Conservation (phyloP, 2,113 vertebrate genomes). For the Craseonycteris thonglongyai region DNA sequence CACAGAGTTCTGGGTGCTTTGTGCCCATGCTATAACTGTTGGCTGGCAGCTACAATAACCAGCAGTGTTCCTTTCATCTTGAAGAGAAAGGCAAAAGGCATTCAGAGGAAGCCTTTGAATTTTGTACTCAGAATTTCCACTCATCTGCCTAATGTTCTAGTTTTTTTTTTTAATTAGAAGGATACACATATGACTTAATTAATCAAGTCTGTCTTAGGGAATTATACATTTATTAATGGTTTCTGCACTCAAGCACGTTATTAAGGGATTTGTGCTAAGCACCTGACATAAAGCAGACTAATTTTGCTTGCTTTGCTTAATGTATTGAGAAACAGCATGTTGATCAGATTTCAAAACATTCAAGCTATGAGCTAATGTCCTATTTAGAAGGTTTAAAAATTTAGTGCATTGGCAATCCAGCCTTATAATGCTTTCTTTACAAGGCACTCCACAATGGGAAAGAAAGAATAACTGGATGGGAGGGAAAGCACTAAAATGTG, state of each 20-base stretch:
- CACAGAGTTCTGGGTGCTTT: conserved; percentile 74
- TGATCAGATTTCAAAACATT: conserved; percentile 83
- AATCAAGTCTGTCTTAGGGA: conserved; percentile 83
- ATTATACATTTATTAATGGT: conserved; percentile 86
- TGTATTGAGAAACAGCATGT: conserved; percentile 80
- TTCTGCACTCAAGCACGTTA: conserved; percentile 82
- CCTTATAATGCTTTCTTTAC: conserved; percentile 37
- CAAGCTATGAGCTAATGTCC: conserved; percentile 78
- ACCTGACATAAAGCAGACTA: conserved; percentile 82
- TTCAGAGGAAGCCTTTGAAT: conserved; percentile 75
- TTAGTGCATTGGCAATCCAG: conserved; percentile 53
- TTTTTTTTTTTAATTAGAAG: conserved; percentile 86
- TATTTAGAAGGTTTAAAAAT: conserved; percentile 77
- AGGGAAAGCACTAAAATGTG: background rate
- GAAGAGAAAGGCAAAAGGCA: conserved; percentile 80
- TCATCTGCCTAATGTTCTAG: conserved; percentile 85
- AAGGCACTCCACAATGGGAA: conserved; percentile 22
- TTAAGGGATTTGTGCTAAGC: conserved; percentile 84
- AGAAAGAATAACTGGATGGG: conserved; percentile 27
- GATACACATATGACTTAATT: conserved; percentile 87
- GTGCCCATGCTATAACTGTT: conserved; percentile 69
- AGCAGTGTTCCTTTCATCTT: conserved; percentile 74
- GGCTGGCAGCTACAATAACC: conserved; percentile 76
- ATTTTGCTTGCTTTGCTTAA: conserved; percentile 86
- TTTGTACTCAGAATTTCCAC: conserved; percentile 77